Percentiles rank a stretch among this genome's conserved stretches.
phyloP scores from a whole-genome alignment of 1,140 invertebrate species.

The Saccostrea cuccullata region DNA sequence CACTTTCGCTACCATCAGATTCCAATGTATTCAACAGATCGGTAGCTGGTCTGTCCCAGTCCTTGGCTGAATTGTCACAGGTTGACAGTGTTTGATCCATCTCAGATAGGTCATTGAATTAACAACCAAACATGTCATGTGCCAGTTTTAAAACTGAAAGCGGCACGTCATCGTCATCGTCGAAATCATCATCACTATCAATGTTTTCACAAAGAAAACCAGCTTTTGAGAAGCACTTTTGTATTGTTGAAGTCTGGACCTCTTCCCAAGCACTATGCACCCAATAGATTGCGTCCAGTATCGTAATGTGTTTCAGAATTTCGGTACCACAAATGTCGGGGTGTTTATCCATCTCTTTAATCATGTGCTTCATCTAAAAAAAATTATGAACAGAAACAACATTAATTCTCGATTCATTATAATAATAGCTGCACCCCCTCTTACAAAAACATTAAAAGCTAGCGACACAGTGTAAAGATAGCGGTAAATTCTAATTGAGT shows the following conservation, averaged over 20 bases:
- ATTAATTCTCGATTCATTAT: neutral
- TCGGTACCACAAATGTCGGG: neutral
- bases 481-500: neutral
- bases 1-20: too few relatives aligned
- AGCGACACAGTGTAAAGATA: neutral
- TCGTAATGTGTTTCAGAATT: conserved; percentile 36
- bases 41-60: too few relatives aligned
- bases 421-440: neutral
- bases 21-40: too few relatives aligned
- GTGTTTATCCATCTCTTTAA: conserved; percentile 3
- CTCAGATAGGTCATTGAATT: neutral
- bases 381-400: neutral
- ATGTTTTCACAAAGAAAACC: conserved; percentile 4
- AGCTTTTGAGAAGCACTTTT: conserved; percentile 32
- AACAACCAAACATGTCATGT: neutral
- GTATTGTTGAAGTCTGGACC: conserved; percentile 2
- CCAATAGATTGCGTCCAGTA: conserved; percentile 45
- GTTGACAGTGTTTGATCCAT: conserved; percentile 9
- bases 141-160: neutral
- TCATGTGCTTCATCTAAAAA: neutral
- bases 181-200: conserved; percentile 25
- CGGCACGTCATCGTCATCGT: conserved; percentile 15
- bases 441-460: neutral
- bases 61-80: too few relatives aligned
- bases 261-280: conserved; percentile 24